phyloP scores from a whole-genome alignment of 2,888 invertebrate species.

The Pandemis corylana region DNA sequence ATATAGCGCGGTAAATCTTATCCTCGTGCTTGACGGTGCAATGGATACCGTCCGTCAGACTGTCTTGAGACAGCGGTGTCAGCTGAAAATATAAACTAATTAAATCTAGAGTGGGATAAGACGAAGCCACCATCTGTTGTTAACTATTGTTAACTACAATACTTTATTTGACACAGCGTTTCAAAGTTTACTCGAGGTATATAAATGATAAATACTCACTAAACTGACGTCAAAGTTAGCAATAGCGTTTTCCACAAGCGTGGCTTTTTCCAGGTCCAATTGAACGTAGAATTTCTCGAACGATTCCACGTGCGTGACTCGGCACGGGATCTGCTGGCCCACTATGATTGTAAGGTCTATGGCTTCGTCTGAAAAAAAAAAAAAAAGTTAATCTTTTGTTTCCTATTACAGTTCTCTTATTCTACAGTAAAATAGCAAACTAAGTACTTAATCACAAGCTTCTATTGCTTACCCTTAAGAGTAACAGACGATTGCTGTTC shows the following conservation, averaged over 20 bases:
- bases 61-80: constrained; percentile 64
- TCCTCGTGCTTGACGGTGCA: constrained; percentile 73
- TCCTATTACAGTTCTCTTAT: too few relatives aligned
- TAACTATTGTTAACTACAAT: too few relatives aligned
- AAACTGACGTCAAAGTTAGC: constrained; percentile 64
- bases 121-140: too few relatives aligned
- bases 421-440: too few relatives aligned
- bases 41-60: constrained; percentile 67
- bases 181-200: not conserved
- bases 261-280: constrained; percentile 74
- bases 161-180: too few relatives aligned
- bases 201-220: constrained; percentile 53
- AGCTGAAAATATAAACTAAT: constrained; percentile 56
- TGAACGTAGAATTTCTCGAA: constrained; percentile 73
- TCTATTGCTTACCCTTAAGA: constrained; percentile 67
- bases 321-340: constrained; percentile 75
- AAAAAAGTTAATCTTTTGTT: not conserved
- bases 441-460: not conserved
- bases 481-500: constrained; percentile 73
- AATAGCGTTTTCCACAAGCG: constrained; percentile 70
- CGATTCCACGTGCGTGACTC: constrained; percentile 75
- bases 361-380: constrained; percentile 71
- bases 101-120: too few relatives aligned
- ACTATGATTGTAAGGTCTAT: constrained; percentile 77
- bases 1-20: constrained; percentile 73